phyloP scores from a whole-genome alignment of 1,140 invertebrate species.

The Drosophila bifasciata region DNA sequence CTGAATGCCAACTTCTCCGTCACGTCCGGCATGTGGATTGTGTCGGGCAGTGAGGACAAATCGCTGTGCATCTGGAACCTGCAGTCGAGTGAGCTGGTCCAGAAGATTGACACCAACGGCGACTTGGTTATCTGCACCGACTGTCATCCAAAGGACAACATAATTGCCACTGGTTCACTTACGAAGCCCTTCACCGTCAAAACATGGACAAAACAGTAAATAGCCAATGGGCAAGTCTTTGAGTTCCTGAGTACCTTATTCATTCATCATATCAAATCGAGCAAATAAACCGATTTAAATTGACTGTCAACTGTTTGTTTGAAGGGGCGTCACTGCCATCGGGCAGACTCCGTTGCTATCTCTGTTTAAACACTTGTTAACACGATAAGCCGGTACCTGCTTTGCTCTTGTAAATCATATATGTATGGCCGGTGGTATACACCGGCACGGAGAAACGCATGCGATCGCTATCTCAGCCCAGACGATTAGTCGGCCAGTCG shows the following conservation, averaged over 20 bases:
- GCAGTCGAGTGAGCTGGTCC: constrained; percentile 58
- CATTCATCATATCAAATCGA: background rate
- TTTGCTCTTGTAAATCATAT: constrained; percentile 55
- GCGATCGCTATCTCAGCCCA: background rate
- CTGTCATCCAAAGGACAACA: constrained; percentile 61
- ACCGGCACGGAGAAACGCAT: background rate
- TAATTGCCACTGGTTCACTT: constrained; percentile 48
- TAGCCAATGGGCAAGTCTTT: too few species aligned
- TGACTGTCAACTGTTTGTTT: constrained; percentile 9
- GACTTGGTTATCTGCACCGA: constrained; percentile 47
- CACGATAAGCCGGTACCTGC: constrained; percentile 53
- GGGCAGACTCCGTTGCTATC: constrained; percentile 16
- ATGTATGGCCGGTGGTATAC: constrained; percentile 30
- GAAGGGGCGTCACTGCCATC: constrained; percentile 1
- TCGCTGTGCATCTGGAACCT: constrained; percentile 58
- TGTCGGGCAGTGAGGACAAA: constrained; percentile 63
- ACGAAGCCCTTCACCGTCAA: constrained; percentile 25
- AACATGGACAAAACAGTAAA: constrained; percentile 57
- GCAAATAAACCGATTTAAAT: background rate
- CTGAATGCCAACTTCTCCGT: constrained; percentile 59
- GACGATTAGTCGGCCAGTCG: too few species aligned
- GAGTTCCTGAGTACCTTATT: too few species aligned
- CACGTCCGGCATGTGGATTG: constrained; percentile 62
- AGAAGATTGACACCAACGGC: constrained; percentile 36
- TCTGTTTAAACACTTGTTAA: constrained; percentile 23